Conservation (phyloP, 2,113 vertebrate genomes). For the Amphiprion percula region DNA sequence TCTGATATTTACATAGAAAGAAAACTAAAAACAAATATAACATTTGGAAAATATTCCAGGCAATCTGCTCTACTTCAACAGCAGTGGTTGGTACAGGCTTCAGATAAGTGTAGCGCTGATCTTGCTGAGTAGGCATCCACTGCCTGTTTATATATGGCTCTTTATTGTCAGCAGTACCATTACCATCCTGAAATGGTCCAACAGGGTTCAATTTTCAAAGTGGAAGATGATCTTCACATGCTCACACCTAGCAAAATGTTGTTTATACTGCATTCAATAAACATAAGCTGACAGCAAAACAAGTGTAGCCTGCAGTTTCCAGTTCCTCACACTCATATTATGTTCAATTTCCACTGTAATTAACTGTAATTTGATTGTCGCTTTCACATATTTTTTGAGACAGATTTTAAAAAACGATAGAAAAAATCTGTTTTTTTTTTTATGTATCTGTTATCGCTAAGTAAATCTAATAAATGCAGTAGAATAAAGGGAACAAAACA, state of each 20-base stretch:
- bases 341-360: not conserved
- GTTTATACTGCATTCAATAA: not conserved
- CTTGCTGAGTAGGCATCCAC: conserved; percentile 23
- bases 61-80: conserved; percentile 43
- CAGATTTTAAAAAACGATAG: not conserved
- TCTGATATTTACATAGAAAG: conserved; percentile 1
- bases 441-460: conserved; percentile 31
- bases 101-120: conserved; percentile 3
- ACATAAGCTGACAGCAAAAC: no score
- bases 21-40: conserved; percentile 3
- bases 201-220: conserved; percentile 15
- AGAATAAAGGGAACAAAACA: conserved; percentile 52
- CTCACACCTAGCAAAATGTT: conserved; percentile 11
- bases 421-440: conserved; percentile 4
- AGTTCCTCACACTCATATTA: conserved; percentile 21
- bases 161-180: conserved; percentile 22
- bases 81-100: conserved; percentile 20
- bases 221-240: conserved; percentile 6
- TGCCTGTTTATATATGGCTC: conserved; percentile 19
- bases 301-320: no score
- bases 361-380: not conserved
- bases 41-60: conserved; percentile 31
- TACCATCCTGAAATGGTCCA: conserved; percentile 9
- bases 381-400: not conserved
- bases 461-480: conserved; percentile 39